Evolutionary conservation across 2,888 invertebrate genomes (phyloP).

Genomic region (Lasioglossum pauxillum): DNA sequence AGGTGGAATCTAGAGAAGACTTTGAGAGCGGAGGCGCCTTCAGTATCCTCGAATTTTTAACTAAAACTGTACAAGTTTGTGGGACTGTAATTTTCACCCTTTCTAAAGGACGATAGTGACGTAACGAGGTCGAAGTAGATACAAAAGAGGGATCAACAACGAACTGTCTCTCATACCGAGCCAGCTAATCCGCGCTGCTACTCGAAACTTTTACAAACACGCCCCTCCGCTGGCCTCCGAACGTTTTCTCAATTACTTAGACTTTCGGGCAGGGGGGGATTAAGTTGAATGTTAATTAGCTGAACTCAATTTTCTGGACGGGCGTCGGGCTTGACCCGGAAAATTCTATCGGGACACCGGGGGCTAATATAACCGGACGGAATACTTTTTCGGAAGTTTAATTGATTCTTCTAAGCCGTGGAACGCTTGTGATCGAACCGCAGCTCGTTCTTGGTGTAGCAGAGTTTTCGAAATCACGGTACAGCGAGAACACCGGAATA

Average conservation of each 20-base stretch:
- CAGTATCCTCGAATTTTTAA: neutral
- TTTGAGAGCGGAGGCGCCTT: neutral
- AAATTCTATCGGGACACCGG: constrained; percentile 1
- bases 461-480: neutral
- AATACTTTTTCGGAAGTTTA: constrained; percentile 16
- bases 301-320: constrained; percentile 11
- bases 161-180: constrained; percentile 4
- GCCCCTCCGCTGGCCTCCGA: neutral
- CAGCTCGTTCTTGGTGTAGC: neutral
- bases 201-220: constrained; percentile 19
- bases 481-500: neutral
- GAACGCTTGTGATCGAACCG: neutral
- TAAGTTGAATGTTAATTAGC: constrained; percentile 24
- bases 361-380: neutral
- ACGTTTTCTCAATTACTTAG: constrained; percentile 24
- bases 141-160: neutral
- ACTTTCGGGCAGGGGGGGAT: constrained; percentile 1
- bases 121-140: neutral
- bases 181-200: neutral
- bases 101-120: neutral
- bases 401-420: constrained; percentile 4
- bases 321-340: neutral
- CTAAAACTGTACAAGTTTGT: neutral
- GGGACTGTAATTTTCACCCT: neutral
- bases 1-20: constrained; percentile 38